phyloP scores from a whole-genome alignment of 2,113 vertebrate genomes.

The western clawed frog (Xenopus tropicalis) region UCB_Xtro_10.0 CM004447.2:27475501-27476000 shows the following conservation, averaged over 20 bases:
- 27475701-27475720: too few relatives aligned
- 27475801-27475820: neutral
- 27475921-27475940: conserved; percentile 6
- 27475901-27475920: neutral
- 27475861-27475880: neutral
- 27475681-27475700: too few relatives aligned
- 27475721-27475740: too few relatives aligned
- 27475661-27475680: too few relatives aligned
- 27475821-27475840: neutral
- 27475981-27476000: conserved; percentile 27
- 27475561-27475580: too few relatives aligned
- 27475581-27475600: too few relatives aligned
- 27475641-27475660: too few relatives aligned
- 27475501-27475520: too few relatives aligned
- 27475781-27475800: neutral
- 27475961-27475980: conserved; percentile 26
- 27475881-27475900: neutral
- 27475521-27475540: too few relatives aligned
- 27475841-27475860: neutral
- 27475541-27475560: too few relatives aligned
- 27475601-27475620: too few relatives aligned
- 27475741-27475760: neutral
- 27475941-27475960: neutral
- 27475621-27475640: too few relatives aligned
- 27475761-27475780: neutral